These are phyloP conservation scores for Odontamblyopus rebecca DNA, from an alignment of 2,797 vertebrate species.

Conservation along the genomic window DNA sequence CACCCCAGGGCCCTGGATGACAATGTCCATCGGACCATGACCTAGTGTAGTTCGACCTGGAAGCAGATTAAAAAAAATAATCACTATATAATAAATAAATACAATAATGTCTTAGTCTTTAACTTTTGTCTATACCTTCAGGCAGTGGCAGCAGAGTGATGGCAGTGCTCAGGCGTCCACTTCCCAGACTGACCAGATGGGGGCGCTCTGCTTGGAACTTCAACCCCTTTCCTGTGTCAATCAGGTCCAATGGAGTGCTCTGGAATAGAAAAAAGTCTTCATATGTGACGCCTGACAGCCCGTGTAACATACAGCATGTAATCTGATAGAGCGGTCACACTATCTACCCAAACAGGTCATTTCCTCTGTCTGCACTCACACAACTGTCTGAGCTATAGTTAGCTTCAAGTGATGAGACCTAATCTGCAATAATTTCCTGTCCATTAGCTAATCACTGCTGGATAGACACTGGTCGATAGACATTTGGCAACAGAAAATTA, in stretches of 20 bases:
- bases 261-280: conserved; percentile 50
- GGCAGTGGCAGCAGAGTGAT: conserved; percentile 91
- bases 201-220: conserved; percentile 94
- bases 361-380: conserved; percentile 2
- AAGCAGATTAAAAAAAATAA: not conserved
- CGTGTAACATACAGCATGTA: not conserved
- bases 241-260: conserved; percentile 89
- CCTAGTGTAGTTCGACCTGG: conserved; percentile 87
- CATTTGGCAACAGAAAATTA: not conserved
- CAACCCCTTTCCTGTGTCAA: conserved; percentile 87
- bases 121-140: conserved; percentile 78
- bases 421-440: conserved; percentile 29
- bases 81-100: not conserved
- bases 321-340: conserved; percentile 10
- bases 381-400: conserved; percentile 4
- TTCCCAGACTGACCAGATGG: conserved; percentile 94
- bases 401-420: conserved; percentile 1
- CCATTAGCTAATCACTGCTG: conserved; percentile 35
- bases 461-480: conserved; percentile 1
- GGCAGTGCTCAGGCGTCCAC: conserved; percentile 91
- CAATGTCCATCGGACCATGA: conserved; percentile 82
- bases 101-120: not conserved
- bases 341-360: conserved; percentile 12
- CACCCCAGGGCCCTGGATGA: conserved; percentile 86
- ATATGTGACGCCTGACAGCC: conserved; percentile 7